Evolutionary conservation across 1,140 invertebrate genomes (phyloP), one percentile per base, ranked within the genome.

Genomic region (Araneus ventricosus): DNA sequence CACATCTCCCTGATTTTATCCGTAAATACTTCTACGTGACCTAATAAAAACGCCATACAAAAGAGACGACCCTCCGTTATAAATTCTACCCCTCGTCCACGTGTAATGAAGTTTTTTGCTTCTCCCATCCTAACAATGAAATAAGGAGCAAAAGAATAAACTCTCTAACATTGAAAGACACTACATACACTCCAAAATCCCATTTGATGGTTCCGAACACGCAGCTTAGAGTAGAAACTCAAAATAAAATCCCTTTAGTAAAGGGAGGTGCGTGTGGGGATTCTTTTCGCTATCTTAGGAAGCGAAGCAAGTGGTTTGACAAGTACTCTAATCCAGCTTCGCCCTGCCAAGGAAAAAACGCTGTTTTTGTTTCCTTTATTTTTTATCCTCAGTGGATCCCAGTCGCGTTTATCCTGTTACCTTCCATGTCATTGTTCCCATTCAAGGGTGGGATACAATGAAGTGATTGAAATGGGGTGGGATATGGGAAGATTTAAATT

Each of bases 241-340:
- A 88, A 88, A 88, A 75, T 88, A 59, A 88, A 88, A 88, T 88
- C 87, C 59, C 39, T 67, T 88, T 84, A 52, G 45, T 45, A 52
- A 63, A 88, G n/a, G 45, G 6, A 88, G 37, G 39, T 37, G 61
- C 87, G 87, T 70, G 37, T 20, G n/a, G 24, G 87, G 39, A 52
- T 45, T 67, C n/a, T 75, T 41, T 45, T 27, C 30, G 22, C 34
- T 63, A 45, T 20, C 41, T n/a, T 30, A 63, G 20, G 61, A 84
- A 75, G 34, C 27, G 30, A 75, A 75, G 70, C 70, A 88, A 88
- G 67, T 52, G 63, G 63, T 88, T 88, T 88, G 87, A 88, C 87
- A 88, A 88, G 87, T 41, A 70, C 67, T 52, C 63, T 88, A 88
- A 88, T 88, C 87, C 87, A 52, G 8, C 63, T 87, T 34, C 39